Percentiles rank a stretch among this genome's conserved stretches.
phyloP scores from a whole-genome alignment of 2,888 invertebrate species.

The Hipparchia semele region DNA sequence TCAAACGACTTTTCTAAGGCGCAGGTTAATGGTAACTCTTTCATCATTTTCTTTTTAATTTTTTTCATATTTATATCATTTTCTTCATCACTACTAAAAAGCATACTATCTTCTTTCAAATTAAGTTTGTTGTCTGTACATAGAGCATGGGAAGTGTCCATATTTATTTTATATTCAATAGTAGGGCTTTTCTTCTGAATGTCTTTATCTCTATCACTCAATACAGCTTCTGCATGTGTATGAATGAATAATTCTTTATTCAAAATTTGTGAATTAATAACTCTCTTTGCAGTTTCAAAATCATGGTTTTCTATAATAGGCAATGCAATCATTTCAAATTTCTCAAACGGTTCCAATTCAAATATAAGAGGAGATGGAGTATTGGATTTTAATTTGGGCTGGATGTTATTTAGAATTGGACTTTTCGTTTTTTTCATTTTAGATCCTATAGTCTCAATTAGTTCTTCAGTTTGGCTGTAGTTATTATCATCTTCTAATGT shows the following conservation, averaged over 20 bases:
- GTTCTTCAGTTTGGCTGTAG: neutral
- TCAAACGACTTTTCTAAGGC: slow-evolving; percentile 62
- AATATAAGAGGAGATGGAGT: slow-evolving; percentile 53
- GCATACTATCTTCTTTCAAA: slow-evolving; percentile 60
- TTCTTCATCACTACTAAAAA: slow-evolving; percentile 76
- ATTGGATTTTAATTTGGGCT: slow-evolving; percentile 33
- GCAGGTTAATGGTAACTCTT: slow-evolving; percentile 66
- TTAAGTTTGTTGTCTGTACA: slow-evolving; percentile 26
- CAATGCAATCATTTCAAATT: slow-evolving; percentile 62
- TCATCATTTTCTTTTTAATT: slow-evolving; percentile 42
- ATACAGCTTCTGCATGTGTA: slow-evolving; percentile 43
- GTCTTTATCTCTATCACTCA: slow-evolving; percentile 34
- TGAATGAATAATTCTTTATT: slow-evolving; percentile 47
- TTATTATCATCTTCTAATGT: slow-evolving; percentile 2
- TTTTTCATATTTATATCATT: slow-evolving; percentile 39
- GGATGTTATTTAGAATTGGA: slow-evolving; percentile 54
- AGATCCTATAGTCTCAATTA: slow-evolving; percentile 30
- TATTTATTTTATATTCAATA: slow-evolving; percentile 13
- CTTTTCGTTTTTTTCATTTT: slow-evolving; percentile 48
- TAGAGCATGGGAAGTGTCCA: neutral
- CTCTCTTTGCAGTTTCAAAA: slow-evolving; percentile 51
- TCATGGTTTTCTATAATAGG: slow-evolving; percentile 55
- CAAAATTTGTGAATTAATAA: slow-evolving; percentile 66
- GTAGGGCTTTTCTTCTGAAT: slow-evolving; percentile 35
- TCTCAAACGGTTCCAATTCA: slow-evolving; percentile 64